phyloP scores from a whole-genome alignment of 2,888 invertebrate genomes.

The Tholera decimalis region DNA sequence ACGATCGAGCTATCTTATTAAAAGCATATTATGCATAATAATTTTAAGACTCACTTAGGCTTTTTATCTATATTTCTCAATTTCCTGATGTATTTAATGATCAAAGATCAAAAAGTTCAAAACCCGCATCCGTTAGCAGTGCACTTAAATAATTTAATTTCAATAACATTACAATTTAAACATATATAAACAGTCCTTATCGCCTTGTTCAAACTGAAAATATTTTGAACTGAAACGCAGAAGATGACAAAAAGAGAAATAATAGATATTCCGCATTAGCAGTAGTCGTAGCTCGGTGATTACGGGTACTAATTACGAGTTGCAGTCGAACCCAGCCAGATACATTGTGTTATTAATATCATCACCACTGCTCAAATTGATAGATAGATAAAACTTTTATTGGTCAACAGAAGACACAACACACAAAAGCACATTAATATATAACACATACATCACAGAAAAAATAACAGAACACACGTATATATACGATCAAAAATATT shows the following conservation, averaged over 20 bases:
- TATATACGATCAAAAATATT: too few relatives aligned
- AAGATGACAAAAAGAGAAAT: not conserved
- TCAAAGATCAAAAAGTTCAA: constrained; percentile 24
- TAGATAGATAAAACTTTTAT: too few relatives aligned
- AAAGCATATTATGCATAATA: constrained; percentile 26
- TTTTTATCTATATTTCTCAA: constrained; percentile 51
- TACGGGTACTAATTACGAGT: too few relatives aligned
- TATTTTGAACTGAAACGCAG: not conserved
- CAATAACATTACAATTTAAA: constrained; percentile 1
- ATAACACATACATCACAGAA: too few relatives aligned
- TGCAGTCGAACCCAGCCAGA: too few relatives aligned
- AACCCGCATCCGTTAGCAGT: constrained; percentile 24
- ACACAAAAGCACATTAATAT: too few relatives aligned
- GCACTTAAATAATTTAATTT: constrained; percentile 22
- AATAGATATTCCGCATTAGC: too few relatives aligned
- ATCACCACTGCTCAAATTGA: too few relatives aligned
- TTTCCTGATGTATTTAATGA: constrained; percentile 40
- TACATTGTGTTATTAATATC: too few relatives aligned
- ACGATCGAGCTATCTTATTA: constrained; percentile 20
- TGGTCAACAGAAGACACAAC: too few relatives aligned
- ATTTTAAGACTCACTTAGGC: constrained; percentile 24
- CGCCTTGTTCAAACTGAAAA: not conserved
- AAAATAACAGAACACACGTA: too few relatives aligned
- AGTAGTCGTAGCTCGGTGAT: too few relatives aligned
- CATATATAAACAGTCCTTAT: not conserved